Base-by-base conservation (phyloP, 2,113 vertebrate genomes). In the Dolichallabes microphthalmus region DNA sequence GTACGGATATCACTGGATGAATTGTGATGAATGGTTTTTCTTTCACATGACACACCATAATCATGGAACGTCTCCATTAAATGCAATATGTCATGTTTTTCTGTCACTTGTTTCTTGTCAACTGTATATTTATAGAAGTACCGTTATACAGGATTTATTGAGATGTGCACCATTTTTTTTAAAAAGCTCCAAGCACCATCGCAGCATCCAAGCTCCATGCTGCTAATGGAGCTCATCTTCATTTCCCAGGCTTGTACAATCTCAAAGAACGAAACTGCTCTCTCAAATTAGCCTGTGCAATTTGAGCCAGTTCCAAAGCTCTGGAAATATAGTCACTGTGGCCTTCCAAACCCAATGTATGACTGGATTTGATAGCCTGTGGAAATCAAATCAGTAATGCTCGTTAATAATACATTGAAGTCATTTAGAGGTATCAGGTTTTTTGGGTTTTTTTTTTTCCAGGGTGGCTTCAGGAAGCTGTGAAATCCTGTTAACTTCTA, bases 401-500 rank as follows among this genome's bases (percentile, higher is more conserved):
- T 75, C 86, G 89, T 90, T 88, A 83, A 89, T 86, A 91, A 90
- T 88, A 87, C 82, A 84, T 77, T 77, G 88, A 50, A 87, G 84
- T 91, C 86, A 89, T 90, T 90, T 91, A 88, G 84, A 86, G 84
- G 87, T 87, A 89, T 89, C 82, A 60, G 87, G 45, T 45, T 45
- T 45, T 45, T 45, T 45, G 1, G 7, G 7, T 45, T 45, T 45
- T 45, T 45, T 45, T 89, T 86, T 86, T 89, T 90, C 68, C 87
- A 83, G 87, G 45, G 74, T 39, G 58, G 82, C 69, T 88, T 88
- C 84, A 86, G 86, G 82, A 88, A 89, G 61, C 87, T 74, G 84
- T 85, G 82, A 86, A 91, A 91, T 91, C 88, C 82, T 86, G 87
- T 90, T 90, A 88, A 87, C 85, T 88, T 45, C 80, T 61, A 89